Conservation (phyloP, 2,113 vertebrate species). For the Oenanthe oenanthe region DNA sequence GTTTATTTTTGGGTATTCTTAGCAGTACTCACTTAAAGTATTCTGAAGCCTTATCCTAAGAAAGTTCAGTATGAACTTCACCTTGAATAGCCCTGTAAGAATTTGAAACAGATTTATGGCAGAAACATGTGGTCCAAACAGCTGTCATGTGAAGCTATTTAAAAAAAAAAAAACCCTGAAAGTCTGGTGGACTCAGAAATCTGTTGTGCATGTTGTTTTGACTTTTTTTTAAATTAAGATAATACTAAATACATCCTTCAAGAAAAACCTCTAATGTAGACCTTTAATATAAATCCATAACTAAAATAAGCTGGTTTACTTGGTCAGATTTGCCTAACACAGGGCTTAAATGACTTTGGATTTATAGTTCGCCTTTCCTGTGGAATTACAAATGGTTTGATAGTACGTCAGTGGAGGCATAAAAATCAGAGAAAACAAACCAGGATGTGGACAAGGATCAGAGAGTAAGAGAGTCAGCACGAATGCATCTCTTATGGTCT, state of each 20-base stretch:
- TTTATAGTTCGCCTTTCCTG: not conserved
- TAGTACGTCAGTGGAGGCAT: not conserved
- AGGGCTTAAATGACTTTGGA: not conserved
- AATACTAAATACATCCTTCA: not conserved
- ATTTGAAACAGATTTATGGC: slow-evolving; percentile 43
- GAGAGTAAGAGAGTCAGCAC: not conserved
- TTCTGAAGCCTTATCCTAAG: not conserved
- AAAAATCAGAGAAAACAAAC: slow-evolving; percentile 26
- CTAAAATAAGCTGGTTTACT: not conserved
- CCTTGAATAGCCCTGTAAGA: slow-evolving; percentile 12
- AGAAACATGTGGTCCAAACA: slow-evolving; percentile 19
- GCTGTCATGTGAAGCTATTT: not conserved
- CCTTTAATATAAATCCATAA: not conserved
- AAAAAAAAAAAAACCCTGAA: not conserved
- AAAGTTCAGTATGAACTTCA: not conserved
- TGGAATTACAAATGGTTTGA: not conserved
- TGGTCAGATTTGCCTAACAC: not conserved
- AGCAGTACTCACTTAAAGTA: not conserved
- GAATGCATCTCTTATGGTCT: slow-evolving; percentile 1
- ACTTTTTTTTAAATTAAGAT: not conserved
- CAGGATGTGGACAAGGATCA: slow-evolving; percentile 19
- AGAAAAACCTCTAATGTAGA: not conserved
- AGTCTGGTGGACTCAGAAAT: slow-evolving; percentile 9
- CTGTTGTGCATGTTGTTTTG: not conserved
- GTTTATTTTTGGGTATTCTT: not conserved